A percentile compares a stretch with the other conserved stretches of the same genome.
These are phyloP conservation scores for Chlorops oryzae DNA, from an alignment of 1,140 invertebrate species.

Conservation along the genomic window DNA sequence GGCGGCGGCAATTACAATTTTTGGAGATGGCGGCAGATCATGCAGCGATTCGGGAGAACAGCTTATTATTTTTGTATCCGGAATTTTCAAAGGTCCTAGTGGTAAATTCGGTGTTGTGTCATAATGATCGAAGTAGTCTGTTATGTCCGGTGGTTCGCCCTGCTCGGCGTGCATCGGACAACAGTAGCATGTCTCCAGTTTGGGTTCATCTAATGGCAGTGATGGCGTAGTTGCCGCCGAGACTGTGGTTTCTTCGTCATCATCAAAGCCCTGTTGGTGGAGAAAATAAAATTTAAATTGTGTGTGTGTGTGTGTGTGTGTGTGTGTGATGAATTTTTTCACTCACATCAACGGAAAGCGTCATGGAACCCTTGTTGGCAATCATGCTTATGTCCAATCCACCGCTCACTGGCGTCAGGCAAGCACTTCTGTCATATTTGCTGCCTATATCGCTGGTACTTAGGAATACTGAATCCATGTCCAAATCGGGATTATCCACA, in stretches of 20 bases:
- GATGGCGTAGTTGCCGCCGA: conserved; percentile 47
- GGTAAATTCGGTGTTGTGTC: neutral
- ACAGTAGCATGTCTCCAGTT: conserved; percentile 33
- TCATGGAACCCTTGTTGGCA: conserved; percentile 41
- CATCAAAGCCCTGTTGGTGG: conserved; percentile 30
- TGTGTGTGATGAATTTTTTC: no score
- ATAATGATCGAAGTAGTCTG: conserved; percentile 5
- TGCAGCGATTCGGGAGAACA: conserved; percentile 6
- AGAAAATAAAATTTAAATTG: neutral
- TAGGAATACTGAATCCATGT: no score
- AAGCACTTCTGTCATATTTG: conserved; percentile 21
- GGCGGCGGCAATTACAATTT: neutral
- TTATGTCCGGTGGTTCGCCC: neutral
- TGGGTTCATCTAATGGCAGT: conserved; percentile 28
- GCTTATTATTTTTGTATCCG: conserved; percentile 11
- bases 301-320: no score
- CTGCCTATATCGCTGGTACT: conserved; percentile 17
- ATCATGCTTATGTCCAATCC: conserved; percentile 38
- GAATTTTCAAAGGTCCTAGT: conserved; percentile 8
- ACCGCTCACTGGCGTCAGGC: conserved; percentile 34
- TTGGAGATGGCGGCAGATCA: neutral
- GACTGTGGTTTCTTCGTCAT: conserved; percentile 52
- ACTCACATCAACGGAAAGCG: conserved; percentile 38
- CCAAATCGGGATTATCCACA: conserved; percentile 48
- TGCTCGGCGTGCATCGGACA: conserved; percentile 27